Base-by-base conservation (phyloP, 2,888 invertebrate genomes). In the Mycalesis mineus region DNA sequence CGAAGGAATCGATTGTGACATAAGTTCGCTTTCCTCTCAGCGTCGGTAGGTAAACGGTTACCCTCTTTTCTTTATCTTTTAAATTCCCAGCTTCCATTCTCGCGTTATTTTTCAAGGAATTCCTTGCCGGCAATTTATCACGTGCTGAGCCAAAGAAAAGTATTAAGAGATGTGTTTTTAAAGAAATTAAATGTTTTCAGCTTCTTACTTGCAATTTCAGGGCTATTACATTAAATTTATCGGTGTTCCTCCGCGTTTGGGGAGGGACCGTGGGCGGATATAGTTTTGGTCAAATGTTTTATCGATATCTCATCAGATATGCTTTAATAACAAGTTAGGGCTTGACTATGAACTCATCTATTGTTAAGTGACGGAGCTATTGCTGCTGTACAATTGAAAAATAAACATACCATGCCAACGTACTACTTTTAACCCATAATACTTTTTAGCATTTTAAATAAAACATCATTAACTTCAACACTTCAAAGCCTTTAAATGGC, bases 141-240 rank as follows among this genome's bases (percentile, higher is more conserved):
- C 47, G 14, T 13, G 47, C 47, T n/a, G 47, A 47, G 42, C 42
- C 22, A n/a, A 42, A 28, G 45, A 45, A 33, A 47, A 15, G 47
- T 47, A 33, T 33, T 33, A 15, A 0, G 33, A 33, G 45, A 45
- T 15, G 31, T 45, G 45, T 47, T 47, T 47, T 47, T 33, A 47
- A 33, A 47, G 14, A 28, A 47, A 15, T 33, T 33, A 33, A 47
- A 47, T 33, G 47, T 31, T 47, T 44, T 47, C 31, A 33, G 11
- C 33, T 47, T 47, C 33, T 47, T 47, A 11, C 33, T 47, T 15
- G 47, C 33, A 47, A 47, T 47, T 45, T 47, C 15, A 47, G 15
- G 31, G 47, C 47, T 33, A 33, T 47, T 47, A 33, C 15, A 11
- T 9, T 13, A 6, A 47, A 47, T 47, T 47, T 47, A 47, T 33